Evolutionary conservation across 2,797 vertebrate species (phyloP).

Genomic region (Valencia hispanica): DNA sequence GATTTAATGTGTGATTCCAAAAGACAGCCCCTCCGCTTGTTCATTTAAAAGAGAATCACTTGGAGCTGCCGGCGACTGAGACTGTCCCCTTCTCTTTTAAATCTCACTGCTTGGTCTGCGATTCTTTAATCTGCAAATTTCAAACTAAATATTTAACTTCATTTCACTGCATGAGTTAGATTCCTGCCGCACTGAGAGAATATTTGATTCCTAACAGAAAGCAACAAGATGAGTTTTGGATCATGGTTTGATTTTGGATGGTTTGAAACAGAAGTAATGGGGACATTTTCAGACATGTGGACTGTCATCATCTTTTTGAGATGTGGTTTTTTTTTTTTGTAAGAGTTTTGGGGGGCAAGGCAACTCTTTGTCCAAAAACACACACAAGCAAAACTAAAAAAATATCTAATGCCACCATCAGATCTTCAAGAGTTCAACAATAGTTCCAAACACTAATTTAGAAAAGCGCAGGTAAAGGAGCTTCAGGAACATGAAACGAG

Average conservation of each 20-base stretch:
- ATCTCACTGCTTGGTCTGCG: conserved; percentile 67
- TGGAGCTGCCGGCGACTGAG: conserved; percentile 37
- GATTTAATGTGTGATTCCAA: conserved; percentile 63
- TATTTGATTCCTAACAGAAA: conserved; percentile 61
- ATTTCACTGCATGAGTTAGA: conserved; percentile 57
- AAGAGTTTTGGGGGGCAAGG: neutral
- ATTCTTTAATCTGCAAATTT: conserved; percentile 51
- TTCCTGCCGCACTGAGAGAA: conserved; percentile 58
- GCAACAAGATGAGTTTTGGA: conserved; percentile 51
- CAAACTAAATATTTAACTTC: conserved; percentile 64
- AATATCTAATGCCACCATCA: neutral
- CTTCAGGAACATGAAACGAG: neutral
- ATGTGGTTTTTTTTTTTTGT: conserved; percentile 11
- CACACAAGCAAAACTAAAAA: neutral
- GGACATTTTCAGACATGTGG: conserved; percentile 29
- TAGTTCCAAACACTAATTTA: neutral
- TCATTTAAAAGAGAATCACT: conserved; percentile 66
- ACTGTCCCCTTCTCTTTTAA: conserved; percentile 64
- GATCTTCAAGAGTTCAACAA: neutral
- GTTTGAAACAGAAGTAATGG: conserved; percentile 45
- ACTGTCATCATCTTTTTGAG: conserved; percentile 28
- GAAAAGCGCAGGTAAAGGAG: neutral
- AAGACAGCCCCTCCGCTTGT: conserved; percentile 37
- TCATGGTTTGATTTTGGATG: conserved; percentile 51
- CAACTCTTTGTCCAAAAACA: neutral